These are phyloP conservation scores for Ostrea edulis DNA, from an alignment of 1,140 invertebrate genomes.

Conservation along the genomic window DNA sequence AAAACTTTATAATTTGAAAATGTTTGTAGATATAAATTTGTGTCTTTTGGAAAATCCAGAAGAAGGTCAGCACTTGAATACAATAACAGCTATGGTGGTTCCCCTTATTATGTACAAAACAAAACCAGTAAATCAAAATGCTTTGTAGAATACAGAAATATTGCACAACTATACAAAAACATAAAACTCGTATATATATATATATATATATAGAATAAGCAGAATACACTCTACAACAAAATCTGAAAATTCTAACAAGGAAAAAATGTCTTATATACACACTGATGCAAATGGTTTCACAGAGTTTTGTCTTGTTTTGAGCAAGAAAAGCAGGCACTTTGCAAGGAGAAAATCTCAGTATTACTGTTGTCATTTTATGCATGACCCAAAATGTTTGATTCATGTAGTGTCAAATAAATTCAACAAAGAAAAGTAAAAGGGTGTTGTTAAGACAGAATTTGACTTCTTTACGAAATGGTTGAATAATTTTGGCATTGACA, in stretches of 20 bases:
- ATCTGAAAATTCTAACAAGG: slow-evolving; percentile 34
- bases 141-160: slow-evolving; percentile 38
- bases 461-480: background rate
- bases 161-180: slow-evolving; percentile 37
- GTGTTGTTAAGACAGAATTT: background rate
- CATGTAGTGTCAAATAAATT: background rate
- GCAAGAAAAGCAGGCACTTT: slow-evolving; percentile 30
- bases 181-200: slow-evolving; percentile 25
- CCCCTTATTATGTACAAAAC: slow-evolving; percentile 23
- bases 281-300: background rate
- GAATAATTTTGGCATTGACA: background rate
- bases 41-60: slow-evolving; percentile 21
- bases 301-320: slow-evolving; percentile 32
- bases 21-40: slow-evolving; percentile 18
- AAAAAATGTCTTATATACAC: slow-evolving; percentile 7
- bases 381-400: background rate
- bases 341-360: background rate
- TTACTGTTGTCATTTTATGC: background rate
- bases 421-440: background rate
- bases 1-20: background rate
- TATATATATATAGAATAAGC: slow-evolving; percentile 8
- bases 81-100: slow-evolving; percentile 6
- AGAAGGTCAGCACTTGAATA: slow-evolving; percentile 10
- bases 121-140: slow-evolving; percentile 17
- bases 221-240: slow-evolving; percentile 22